A percentile compares a stretch with the other conserved stretches of the same genome.
Evolutionary conservation across 2,888 invertebrate species (phyloP).

Genomic region (Neoaliturus tenellus): DNA sequence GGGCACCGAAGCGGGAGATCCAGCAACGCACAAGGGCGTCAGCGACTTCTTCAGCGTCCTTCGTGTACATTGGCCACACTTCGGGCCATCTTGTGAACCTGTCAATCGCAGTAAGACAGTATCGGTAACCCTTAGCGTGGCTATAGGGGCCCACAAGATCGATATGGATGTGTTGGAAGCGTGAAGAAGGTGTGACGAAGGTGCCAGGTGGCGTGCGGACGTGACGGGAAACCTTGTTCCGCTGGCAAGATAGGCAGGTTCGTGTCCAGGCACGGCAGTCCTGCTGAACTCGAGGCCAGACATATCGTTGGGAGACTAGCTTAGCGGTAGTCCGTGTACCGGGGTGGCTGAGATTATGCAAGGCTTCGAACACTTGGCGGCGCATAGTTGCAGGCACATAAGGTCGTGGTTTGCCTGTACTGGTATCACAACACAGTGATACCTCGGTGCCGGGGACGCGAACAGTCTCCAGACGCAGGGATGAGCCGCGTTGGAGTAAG

Average conservation of each 20-base stretch:
- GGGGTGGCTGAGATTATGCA: background rate
- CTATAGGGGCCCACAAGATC: background rate
- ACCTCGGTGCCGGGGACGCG: background rate
- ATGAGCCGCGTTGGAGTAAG: too few relatives aligned
- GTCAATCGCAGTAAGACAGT: slow-evolving; percentile 69
- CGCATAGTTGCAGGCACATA: background rate
- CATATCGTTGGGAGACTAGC: background rate
- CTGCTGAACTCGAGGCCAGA: background rate
- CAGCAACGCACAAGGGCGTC: slow-evolving; percentile 59
- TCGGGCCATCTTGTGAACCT: slow-evolving; percentile 71
- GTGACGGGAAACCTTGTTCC: background rate
- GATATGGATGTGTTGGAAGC: background rate
- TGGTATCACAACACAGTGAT: background rate
- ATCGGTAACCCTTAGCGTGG: background rate
- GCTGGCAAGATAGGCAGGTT: background rate
- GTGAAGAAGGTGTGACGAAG: background rate
- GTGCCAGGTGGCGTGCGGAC: background rate
- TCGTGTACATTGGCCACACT: slow-evolving; percentile 69
- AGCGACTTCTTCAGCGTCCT: slow-evolving; percentile 71
- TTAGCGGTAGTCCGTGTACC: background rate
- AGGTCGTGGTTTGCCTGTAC: background rate
- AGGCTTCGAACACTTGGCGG: background rate
- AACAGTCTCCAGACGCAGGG: background rate
- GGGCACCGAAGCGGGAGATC: background rate
- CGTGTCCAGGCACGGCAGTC: background rate